phyloP scores from a whole-genome alignment of 1,140 invertebrate genomes.

The Himalopsyche phryganea region DNA sequence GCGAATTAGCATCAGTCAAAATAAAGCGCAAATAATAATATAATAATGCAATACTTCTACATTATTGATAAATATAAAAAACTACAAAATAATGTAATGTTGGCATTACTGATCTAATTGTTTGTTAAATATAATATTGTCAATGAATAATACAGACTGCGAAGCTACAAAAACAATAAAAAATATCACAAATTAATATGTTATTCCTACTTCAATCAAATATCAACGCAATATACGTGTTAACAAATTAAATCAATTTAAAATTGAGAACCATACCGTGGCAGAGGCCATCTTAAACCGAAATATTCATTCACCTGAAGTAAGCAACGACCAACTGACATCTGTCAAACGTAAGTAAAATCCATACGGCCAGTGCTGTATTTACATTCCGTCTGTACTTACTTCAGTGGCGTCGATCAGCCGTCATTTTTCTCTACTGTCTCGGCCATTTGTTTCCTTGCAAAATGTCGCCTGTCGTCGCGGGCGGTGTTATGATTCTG shows the following conservation, averaged over 20 bases:
- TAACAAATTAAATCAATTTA: constrained; percentile 8
- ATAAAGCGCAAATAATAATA: constrained; percentile 9
- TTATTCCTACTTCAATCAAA: neutral
- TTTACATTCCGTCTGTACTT: constrained; percentile 22
- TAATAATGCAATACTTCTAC: neutral
- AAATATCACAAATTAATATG: neutral
- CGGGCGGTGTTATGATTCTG: constrained; percentile 39
- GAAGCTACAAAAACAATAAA: constrained; percentile 5
- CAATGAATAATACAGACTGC: neutral
- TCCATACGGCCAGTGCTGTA: constrained; percentile 24
- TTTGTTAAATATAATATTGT: constrained; percentile 9
- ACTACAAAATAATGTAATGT: neutral
- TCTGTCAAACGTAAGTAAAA: constrained; percentile 24
- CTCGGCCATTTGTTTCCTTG: constrained; percentile 33
- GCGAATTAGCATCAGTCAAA: constrained; percentile 17
- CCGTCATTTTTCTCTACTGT: constrained; percentile 29
- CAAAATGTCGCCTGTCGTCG: constrained; percentile 46
- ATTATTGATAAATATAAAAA: neutral
- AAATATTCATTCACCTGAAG: constrained; percentile 17
- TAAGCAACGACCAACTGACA: constrained; percentile 17
- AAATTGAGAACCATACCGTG: constrained; percentile 30
- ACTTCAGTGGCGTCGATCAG: constrained; percentile 22
- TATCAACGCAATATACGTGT: constrained; percentile 2
- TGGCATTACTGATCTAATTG: constrained; percentile 13
- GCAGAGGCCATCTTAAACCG: constrained; percentile 31